Conservation (phyloP, 2,888 invertebrate genomes). For the Eupeodes latifasciatus region DNA sequence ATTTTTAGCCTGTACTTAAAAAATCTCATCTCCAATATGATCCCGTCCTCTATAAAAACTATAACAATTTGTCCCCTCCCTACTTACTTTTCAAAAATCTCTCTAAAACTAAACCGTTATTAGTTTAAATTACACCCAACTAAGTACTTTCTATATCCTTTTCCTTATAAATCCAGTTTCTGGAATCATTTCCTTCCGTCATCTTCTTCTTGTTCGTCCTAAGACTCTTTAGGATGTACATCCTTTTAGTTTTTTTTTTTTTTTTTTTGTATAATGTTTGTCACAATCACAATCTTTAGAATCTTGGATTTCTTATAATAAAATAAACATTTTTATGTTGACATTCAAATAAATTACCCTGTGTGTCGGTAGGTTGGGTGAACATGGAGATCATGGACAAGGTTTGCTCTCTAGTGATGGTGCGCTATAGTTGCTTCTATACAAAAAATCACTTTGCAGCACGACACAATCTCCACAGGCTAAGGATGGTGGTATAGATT, state of each 20-base stretch:
- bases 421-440: neutral
- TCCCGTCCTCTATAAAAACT: neutral
- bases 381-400: neutral
- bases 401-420: neutral
- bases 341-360: slow-evolving; percentile 41
- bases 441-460: slow-evolving; percentile 31
- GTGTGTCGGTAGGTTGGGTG: neutral
- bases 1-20: neutral
- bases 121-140: slow-evolving; percentile 1
- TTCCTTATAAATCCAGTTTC: neutral
- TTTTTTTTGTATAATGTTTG: neutral
- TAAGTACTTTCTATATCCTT: neutral
- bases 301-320: slow-evolving; percentile 39
- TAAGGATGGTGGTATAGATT: neutral
- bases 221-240: slow-evolving; percentile 5
- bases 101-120: neutral
- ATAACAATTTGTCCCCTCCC: neutral
- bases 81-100: neutral
- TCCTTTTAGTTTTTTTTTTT: neutral
- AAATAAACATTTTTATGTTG: slow-evolving; percentile 47
- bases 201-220: neutral
- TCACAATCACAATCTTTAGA: neutral
- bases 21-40: neutral
- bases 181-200: slow-evolving; percentile 25
- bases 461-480: neutral